A percentile compares a stretch with the other conserved stretches of the same genome.
Conservation (phyloP, 92 coral and sea anemone genomes). For the Porites cylindrica region DNA sequence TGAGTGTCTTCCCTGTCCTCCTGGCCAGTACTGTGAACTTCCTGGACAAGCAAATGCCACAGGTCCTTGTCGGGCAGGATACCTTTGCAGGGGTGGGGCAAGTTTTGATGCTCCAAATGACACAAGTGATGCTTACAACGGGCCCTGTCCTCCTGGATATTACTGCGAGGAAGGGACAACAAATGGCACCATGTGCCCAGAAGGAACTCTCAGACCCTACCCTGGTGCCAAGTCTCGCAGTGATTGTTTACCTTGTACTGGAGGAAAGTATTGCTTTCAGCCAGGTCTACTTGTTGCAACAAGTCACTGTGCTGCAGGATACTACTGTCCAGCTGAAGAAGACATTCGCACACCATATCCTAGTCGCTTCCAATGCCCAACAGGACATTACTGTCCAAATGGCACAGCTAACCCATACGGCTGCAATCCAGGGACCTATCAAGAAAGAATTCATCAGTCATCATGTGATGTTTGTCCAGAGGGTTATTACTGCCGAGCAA, state of each 20-base stretch:
- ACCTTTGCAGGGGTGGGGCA: constrained; percentile 85
- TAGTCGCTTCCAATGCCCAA: constrained; percentile 81
- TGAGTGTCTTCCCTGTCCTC: constrained; percentile 85
- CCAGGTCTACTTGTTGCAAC: constrained; percentile 78
- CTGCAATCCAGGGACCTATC: constrained; percentile 92
- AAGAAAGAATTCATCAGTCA: constrained; percentile 64
- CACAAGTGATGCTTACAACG: constrained; percentile 57
- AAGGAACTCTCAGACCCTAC: constrained; percentile 87
- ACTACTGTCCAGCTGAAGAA: constrained; percentile 87
- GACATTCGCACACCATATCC: constrained; percentile 76
- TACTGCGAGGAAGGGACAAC: constrained; percentile 88
- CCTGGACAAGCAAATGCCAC: constrained; percentile 76
- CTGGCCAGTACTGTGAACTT: constrained; percentile 79
- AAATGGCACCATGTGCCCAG: constrained; percentile 85
- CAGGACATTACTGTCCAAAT: constrained; percentile 79
- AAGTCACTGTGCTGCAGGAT: constrained; percentile 81
- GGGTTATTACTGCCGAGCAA: constrained; percentile 86
- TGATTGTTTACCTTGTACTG: constrained; percentile 88
- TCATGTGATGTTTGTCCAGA: constrained; percentile 85
- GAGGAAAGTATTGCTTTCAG: constrained; percentile 85
- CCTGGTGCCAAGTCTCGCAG: constrained; percentile 72
- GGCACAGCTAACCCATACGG: constrained; percentile 93
- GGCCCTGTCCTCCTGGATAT: constrained; percentile 80
- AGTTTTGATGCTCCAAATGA: constrained; percentile 70
- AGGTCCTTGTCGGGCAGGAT: constrained; percentile 83